phyloP scores from a whole-genome alignment of 2,113 vertebrate species.

The Tympanuchus pallidicinctus region DNA sequence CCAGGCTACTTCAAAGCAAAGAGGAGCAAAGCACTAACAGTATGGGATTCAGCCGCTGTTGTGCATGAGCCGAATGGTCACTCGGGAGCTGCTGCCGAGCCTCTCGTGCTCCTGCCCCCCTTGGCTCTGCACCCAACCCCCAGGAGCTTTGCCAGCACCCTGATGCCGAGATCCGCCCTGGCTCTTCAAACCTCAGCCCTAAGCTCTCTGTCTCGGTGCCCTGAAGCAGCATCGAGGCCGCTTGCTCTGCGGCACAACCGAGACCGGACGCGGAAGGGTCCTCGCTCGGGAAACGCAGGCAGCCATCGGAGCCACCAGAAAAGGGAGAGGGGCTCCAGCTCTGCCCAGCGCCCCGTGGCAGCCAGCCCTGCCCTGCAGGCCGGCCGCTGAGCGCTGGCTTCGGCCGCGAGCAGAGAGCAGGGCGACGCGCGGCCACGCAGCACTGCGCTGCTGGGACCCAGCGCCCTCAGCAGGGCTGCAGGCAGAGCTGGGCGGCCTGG shows the following conservation, averaged over 20 bases:
- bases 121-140: conserved; percentile 6
- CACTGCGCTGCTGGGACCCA: neutral
- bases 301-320: neutral
- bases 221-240: neutral
- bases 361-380: neutral
- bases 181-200: neutral
- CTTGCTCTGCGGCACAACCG: neutral
- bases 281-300: neutral
- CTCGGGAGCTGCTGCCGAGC: neutral
- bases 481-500: neutral
- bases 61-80: neutral
- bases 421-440: neutral
- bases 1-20: too few relatives aligned
- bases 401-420: neutral
- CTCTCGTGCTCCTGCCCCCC: neutral
- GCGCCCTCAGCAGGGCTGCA: neutral
- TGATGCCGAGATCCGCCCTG: neutral
- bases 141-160: neutral
- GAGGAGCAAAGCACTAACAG: too few relatives aligned
- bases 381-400: neutral
- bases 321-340: neutral
- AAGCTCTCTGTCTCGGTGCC: neutral
- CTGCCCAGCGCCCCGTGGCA: neutral
- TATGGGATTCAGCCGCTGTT: neutral
- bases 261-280: neutral